Conservation (phyloP, 1,140 invertebrate species). For the Apis dorsata region DNA sequence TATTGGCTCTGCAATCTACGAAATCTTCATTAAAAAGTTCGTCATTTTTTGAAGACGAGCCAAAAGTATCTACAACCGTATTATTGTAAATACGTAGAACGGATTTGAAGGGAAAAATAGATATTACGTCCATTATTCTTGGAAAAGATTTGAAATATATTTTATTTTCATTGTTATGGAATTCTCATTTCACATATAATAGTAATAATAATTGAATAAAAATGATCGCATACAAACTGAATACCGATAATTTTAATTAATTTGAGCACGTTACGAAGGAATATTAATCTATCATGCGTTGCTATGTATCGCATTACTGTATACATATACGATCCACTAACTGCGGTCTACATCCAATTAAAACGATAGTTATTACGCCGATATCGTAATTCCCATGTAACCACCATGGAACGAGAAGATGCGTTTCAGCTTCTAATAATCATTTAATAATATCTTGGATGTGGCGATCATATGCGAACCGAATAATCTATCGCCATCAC, state of each 20-base stretch:
- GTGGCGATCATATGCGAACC: constrained; percentile 27
- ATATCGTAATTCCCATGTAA: constrained; percentile 34
- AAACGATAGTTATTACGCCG: constrained; percentile 43
- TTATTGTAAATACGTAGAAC: too few relatives aligned
- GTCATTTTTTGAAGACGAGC: too few relatives aligned
- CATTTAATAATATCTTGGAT: constrained; percentile 53
- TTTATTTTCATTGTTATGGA: too few relatives aligned
- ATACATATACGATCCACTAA: constrained; percentile 39
- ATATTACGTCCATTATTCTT: too few relatives aligned
- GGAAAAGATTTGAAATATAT: too few relatives aligned
- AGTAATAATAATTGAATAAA: neutral
- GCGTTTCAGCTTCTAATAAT: constrained; percentile 49
- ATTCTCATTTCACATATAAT: too few relatives aligned
- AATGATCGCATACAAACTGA: neutral
- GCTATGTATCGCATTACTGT: constrained; percentile 47
- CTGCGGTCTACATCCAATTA: constrained; percentile 53
- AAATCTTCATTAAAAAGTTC: too few relatives aligned
- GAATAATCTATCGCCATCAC: constrained; percentile 49
- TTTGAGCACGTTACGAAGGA: constrained; percentile 12
- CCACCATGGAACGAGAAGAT: constrained; percentile 35
- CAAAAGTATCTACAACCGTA: too few relatives aligned
- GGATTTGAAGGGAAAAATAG: too few relatives aligned
- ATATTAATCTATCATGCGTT: constrained; percentile 40
- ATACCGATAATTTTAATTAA: constrained; percentile 47
- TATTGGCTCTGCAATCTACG: too few relatives aligned